Conservation (phyloP, 2,888 invertebrate genomes). For the Autographa gamma region DNA sequence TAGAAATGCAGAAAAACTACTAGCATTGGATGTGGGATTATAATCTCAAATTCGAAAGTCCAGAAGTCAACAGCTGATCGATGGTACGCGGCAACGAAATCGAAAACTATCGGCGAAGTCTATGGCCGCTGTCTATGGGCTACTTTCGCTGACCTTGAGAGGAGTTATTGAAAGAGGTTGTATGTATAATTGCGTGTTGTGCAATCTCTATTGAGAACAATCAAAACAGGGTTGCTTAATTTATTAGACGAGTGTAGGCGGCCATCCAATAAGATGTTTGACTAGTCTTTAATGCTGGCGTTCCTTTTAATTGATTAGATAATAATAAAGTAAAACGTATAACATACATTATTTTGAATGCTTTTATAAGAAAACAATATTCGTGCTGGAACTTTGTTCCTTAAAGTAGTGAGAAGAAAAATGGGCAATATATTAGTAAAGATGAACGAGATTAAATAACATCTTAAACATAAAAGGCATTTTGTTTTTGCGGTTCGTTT, state of each 20-base stretch:
- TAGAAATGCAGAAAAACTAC: no score
- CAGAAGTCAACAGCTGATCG: constrained; percentile 28
- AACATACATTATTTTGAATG: neutral
- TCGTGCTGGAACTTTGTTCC: neutral
- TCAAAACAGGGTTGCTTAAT: constrained; percentile 75
- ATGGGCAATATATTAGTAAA: no score
- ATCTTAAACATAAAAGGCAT: neutral
- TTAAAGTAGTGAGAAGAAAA: neutral
- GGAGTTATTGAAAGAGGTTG: constrained; percentile 68
- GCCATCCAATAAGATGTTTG: constrained; percentile 41
- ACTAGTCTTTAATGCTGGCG: neutral
- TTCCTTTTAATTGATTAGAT: neutral
- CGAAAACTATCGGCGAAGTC: constrained; percentile 59
- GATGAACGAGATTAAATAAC: neutral
- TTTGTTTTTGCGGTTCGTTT: neutral
- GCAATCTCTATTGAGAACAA: constrained; percentile 72
- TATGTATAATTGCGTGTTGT: constrained; percentile 74
- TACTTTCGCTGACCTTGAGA: constrained; percentile 79
- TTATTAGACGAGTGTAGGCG: constrained; percentile 31
- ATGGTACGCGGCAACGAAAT: constrained; percentile 64
- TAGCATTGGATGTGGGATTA: constrained; percentile 13
- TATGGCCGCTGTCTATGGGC: constrained; percentile 33
- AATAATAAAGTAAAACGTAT: neutral
- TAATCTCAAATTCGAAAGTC: constrained; percentile 33
- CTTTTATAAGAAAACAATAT: neutral